Conservation (phyloP, 2,888 invertebrate species). For the Morpho deidamia region DNA sequence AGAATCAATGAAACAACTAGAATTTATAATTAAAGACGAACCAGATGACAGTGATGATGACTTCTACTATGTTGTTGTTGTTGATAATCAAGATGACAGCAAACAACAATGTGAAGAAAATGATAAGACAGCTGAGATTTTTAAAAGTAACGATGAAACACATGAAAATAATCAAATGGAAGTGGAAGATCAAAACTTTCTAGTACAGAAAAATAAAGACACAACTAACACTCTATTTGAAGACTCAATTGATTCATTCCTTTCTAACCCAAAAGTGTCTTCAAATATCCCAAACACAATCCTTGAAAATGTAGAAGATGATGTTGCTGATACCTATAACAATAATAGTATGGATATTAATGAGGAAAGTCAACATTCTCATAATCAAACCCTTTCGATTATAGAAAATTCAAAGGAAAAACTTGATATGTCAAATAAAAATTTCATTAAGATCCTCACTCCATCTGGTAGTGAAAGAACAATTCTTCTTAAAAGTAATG, state of each 20-base stretch:
- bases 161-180: slow-evolving; percentile 11
- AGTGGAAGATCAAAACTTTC: slow-evolving; percentile 23
- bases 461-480: slow-evolving; percentile 48
- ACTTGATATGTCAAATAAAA: slow-evolving; percentile 34
- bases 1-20: slow-evolving; percentile 58
- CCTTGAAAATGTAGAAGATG: slow-evolving; percentile 63
- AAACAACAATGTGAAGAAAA: slow-evolving; percentile 26
- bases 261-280: slow-evolving; percentile 54
- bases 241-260: slow-evolving; percentile 53
- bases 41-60: slow-evolving; percentile 68
- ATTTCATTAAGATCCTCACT: slow-evolving; percentile 59
- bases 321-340: slow-evolving; percentile 38
- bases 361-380: slow-evolving; percentile 32
- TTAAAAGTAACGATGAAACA: slow-evolving; percentile 3
- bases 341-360: slow-evolving; percentile 43
- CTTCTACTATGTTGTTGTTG: slow-evolving; percentile 67
- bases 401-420: slow-evolving; percentile 31
- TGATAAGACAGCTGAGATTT: background rate
- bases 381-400: slow-evolving; percentile 32
- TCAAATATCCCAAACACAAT: slow-evolving; percentile 66
- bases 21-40: slow-evolving; percentile 60
- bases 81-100: slow-evolving; percentile 52
- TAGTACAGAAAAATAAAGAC: slow-evolving; percentile 19
- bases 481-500: slow-evolving; percentile 51
- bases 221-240: slow-evolving; percentile 36